A percentile compares a stretch with the other conserved stretches of the same genome.
Conservation (phyloP, 2,888 invertebrate species). For the Ferrisia virgata region DNA sequence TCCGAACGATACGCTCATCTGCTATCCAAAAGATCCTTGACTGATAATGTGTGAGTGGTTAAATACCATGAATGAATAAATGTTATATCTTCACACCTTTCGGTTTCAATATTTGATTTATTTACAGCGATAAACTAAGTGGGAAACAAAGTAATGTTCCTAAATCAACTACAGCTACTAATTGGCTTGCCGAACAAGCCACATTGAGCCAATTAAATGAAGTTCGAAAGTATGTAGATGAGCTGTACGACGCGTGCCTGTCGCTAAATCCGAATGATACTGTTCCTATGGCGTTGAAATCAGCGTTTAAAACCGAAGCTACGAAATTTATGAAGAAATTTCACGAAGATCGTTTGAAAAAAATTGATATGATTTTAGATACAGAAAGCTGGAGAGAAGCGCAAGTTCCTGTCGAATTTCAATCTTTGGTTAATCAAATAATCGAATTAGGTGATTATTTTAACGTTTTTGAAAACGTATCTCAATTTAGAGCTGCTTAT, state of each 20-base stretch:
- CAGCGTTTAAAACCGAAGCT: constrained; percentile 48
- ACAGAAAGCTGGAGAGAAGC: constrained; percentile 91
- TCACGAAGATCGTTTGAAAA: constrained; percentile 81
- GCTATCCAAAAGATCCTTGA: constrained; percentile 63
- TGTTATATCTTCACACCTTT: background rate
- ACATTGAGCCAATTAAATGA: constrained; percentile 49
- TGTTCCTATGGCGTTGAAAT: constrained; percentile 48
- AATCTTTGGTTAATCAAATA: constrained; percentile 74
- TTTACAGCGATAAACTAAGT: background rate
- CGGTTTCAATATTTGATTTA: background rate
- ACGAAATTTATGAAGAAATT: constrained; percentile 85
- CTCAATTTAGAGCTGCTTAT: too few species aligned
- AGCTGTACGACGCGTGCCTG: constrained; percentile 48
- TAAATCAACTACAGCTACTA: background rate
- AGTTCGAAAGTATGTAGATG: constrained; percentile 48
- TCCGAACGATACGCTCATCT: constrained; percentile 89
- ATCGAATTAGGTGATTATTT: constrained; percentile 54
- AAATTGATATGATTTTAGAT: constrained; percentile 79
- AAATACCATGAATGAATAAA: too few species aligned
- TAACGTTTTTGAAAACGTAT: background rate
- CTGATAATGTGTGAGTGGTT: constrained; percentile 49
- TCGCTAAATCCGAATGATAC: constrained; percentile 48
- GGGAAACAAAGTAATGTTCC: background rate
- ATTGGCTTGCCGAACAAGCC: constrained; percentile 50
- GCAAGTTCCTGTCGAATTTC: constrained; percentile 85